These are phyloP conservation scores for Gymnoscopelus microlampas DNA, from an alignment of 2,797 vertebrate genomes.

Conservation along the genomic window DNA sequence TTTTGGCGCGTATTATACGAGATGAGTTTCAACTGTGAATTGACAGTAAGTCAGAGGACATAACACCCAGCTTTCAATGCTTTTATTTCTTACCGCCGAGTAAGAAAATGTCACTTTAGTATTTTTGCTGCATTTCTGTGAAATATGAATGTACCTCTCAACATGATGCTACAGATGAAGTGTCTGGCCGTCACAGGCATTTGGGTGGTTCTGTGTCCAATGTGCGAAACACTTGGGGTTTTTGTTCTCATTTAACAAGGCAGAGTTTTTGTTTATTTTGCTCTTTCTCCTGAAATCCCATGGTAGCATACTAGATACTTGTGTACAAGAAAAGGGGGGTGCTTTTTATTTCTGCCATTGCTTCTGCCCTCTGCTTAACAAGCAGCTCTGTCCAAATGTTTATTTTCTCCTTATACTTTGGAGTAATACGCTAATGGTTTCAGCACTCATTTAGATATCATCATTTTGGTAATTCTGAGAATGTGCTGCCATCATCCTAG, in stretches of 20 bases:
- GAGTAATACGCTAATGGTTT: too few relatives aligned
- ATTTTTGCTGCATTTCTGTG: conserved; percentile 70
- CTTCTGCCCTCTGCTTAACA: conserved; percentile 7
- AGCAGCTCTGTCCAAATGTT: neutral
- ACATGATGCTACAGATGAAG: conserved; percentile 71
- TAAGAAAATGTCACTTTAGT: conserved; percentile 79
- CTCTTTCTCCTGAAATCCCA: conserved; percentile 9
- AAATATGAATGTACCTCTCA: conserved; percentile 76
- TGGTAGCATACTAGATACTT: conserved; percentile 36
- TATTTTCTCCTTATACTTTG: too few relatives aligned
- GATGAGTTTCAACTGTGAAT: conserved; percentile 74
- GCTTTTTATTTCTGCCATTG: conserved; percentile 30
- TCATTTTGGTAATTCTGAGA: too few relatives aligned
- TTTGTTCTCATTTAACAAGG: conserved; percentile 50
- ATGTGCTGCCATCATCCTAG: too few relatives aligned
- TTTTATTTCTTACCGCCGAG: conserved; percentile 63
- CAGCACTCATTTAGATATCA: too few relatives aligned
- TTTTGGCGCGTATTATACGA: conserved; percentile 45
- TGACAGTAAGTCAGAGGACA: conserved; percentile 51
- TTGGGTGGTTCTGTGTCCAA: conserved; percentile 55
- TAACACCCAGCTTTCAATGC: conserved; percentile 17
- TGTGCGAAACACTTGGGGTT: conserved; percentile 44
- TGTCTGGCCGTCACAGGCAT: conserved; percentile 43
- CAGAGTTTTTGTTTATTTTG: conserved; percentile 30
- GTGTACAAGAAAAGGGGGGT: conserved; percentile 29